phyloP scores from a whole-genome alignment of 2,888 invertebrate genomes.

The Anthophora plumipes region DNA sequence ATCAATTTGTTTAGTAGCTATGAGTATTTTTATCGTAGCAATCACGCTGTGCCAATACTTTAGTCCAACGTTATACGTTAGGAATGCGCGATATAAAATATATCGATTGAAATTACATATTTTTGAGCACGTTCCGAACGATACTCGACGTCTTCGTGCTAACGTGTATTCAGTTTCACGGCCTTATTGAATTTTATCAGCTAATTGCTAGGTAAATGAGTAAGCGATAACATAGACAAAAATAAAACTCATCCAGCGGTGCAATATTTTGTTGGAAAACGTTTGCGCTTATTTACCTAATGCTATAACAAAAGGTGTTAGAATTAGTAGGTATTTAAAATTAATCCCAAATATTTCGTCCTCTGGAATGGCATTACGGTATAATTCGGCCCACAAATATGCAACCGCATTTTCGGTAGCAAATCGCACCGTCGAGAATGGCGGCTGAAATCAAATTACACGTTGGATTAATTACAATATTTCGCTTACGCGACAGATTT shows the following conservation, averaged over 20 bases:
- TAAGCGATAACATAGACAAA: constrained; percentile 1
- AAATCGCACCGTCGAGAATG: constrained; percentile 92
- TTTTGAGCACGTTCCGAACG: no score
- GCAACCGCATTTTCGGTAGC: constrained; percentile 91
- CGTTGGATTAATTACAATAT: neutral
- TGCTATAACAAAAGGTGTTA: constrained; percentile 90
- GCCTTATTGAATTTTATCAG: constrained; percentile 4
- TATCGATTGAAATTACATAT: no score
- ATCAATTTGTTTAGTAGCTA: no score
- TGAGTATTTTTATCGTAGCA: no score
- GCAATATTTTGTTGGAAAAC: neutral
- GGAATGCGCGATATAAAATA: no score
- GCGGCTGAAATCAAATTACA: constrained; percentile 87
- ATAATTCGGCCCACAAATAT: constrained; percentile 92
- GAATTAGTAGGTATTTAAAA: constrained; percentile 89
- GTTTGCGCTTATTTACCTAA: constrained; percentile 86
- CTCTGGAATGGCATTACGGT: constrained; percentile 91
- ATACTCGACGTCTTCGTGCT: no score
- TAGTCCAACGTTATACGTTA: no score
- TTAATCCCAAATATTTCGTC: constrained; percentile 90
- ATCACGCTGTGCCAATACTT: no score
- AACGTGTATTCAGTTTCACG: neutral
- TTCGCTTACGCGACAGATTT: neutral
- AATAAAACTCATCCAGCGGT: neutral
- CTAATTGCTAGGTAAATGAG: neutral